phyloP scores from a whole-genome alignment of 2,888 invertebrate genomes.

The Yponomeuta sedellus region DNA sequence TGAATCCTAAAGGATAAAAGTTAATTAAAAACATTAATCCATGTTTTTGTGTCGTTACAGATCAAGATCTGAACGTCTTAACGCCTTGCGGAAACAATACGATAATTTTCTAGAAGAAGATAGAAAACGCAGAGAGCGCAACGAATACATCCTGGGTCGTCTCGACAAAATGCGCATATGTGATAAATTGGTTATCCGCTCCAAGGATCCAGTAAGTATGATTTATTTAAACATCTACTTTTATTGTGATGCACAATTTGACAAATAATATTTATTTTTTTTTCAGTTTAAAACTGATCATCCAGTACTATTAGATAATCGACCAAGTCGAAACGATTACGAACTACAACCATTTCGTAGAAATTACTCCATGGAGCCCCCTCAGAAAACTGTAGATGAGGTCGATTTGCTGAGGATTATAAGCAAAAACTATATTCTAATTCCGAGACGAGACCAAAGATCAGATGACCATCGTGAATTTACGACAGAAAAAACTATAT shows the following conservation, averaged over 20 bases:
- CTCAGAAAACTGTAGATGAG: conserved; percentile 30
- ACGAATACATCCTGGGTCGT: conserved; percentile 60
- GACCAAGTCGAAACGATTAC: background rate
- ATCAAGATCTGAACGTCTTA: conserved; percentile 54
- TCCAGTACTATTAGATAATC: background rate
- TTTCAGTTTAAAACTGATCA: background rate
- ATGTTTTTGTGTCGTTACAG: conserved; percentile 32
- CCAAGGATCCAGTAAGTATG: background rate
- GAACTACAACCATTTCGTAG: background rate
- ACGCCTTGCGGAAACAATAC: conserved; percentile 58
- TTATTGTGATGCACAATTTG: too few species aligned
- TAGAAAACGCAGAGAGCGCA: conserved; percentile 62
- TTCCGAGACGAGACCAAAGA: conserved; percentile 41
- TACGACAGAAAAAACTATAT: background rate
- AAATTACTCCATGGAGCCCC: conserved; percentile 17
- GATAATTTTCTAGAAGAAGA: conserved; percentile 66
- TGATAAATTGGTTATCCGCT: conserved; percentile 17
- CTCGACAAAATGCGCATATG: conserved; percentile 59
- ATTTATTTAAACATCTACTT: too few species aligned
- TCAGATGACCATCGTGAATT: background rate
- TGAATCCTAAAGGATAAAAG: background rate
- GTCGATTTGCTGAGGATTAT: conserved; percentile 47
- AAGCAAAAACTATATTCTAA: conserved; percentile 60
- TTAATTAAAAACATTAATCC: too few species aligned
- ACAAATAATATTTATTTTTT: background rate